Evolutionary conservation across 2,888 invertebrate genomes (phyloP).

Genomic region (Erynnis tages): DNA sequence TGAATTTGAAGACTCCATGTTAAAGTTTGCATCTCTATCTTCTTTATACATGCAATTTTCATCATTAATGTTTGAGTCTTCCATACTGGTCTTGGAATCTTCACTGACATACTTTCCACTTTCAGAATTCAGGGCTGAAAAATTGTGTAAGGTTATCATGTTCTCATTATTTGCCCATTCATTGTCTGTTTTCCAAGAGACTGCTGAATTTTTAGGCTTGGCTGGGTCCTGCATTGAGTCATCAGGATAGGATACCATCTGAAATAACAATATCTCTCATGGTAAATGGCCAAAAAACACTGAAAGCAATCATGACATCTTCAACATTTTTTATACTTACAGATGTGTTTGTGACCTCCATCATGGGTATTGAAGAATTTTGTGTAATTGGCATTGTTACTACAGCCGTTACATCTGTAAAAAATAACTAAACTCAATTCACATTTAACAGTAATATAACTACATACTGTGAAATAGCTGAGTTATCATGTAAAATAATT

Average conservation of each 20-base stretch:
- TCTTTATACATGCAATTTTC: conserved; percentile 75
- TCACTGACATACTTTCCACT: conserved; percentile 69
- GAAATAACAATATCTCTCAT: conserved; percentile 27
- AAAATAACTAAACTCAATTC: neutral
- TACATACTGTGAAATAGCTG: no score
- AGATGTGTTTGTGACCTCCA: conserved; percentile 75
- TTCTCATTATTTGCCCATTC: conserved; percentile 68
- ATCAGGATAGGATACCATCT: conserved; percentile 74
- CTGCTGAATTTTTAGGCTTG: conserved; percentile 72
- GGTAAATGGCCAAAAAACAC: no score
- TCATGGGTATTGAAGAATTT: conserved; percentile 72
- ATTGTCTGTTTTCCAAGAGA: conserved; percentile 68
- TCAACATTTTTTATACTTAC: conserved; percentile 49
- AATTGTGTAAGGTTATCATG: conserved; percentile 63
- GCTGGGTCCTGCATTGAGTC: conserved; percentile 70
- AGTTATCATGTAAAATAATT: no score
- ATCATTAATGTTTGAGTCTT: conserved; percentile 72
- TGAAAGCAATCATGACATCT: neutral
- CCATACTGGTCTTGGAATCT: conserved; percentile 73
- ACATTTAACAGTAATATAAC: neutral
- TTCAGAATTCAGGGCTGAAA: conserved; percentile 59
- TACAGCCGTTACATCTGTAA: conserved; percentile 75
- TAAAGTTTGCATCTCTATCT: conserved; percentile 72
- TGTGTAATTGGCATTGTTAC: conserved; percentile 75
- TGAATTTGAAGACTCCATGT: conserved; percentile 76